Evolutionary conservation across 2,113 vertebrate genomes (phyloP), one percentile per base, ranked within the genome.

Genomic region (Setophaga coronata): DNA sequence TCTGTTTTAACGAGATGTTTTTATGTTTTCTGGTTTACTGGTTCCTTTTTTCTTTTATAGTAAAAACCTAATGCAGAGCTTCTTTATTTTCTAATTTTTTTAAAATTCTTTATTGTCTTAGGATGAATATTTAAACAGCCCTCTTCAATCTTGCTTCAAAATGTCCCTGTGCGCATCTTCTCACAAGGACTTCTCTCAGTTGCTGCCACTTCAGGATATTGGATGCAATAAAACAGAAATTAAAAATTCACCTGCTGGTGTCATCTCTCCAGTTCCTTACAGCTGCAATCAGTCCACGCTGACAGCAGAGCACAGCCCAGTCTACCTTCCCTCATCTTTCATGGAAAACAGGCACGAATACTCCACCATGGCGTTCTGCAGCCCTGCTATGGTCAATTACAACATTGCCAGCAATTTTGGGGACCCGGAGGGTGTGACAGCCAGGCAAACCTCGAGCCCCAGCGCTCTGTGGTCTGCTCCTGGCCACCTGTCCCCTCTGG

Each of bases 271-370:
- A 51, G 33, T 95, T 25, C 96, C 98, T 81, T 99, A 98, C 97
- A 98, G 97, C 91, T 98, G 98, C 26, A 97, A 97, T 33, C 95
- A 98, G 45, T 94, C 99, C 8, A 71, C 96, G 0, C 54, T 98
- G 62, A 85, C 97, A 60, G 88, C 98, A 97, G 99, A 99, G 24
- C 96, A 97, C 20, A 98, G 98, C 38, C 93, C 99, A 1, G 83
- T 99, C 48, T 99, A 98, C 77, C 98, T 99, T 66, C 99, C 99
- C 23, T 98, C 99, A 4, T 98, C 99, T 2, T 99, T 99, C 40
- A 66, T 98, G 25, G 99, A 99, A 58, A 98, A 88, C 81, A 96
- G 92, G 53, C 98, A 98, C 3, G 99, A 99, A 5, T 99, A 99
- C 60, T 92, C 98, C 5, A 74, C 98, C 1, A 95, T 99, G 95